phyloP scores from a whole-genome alignment of 92 coral and sea anemone genomes.

The Phenganax marumi region DNA sequence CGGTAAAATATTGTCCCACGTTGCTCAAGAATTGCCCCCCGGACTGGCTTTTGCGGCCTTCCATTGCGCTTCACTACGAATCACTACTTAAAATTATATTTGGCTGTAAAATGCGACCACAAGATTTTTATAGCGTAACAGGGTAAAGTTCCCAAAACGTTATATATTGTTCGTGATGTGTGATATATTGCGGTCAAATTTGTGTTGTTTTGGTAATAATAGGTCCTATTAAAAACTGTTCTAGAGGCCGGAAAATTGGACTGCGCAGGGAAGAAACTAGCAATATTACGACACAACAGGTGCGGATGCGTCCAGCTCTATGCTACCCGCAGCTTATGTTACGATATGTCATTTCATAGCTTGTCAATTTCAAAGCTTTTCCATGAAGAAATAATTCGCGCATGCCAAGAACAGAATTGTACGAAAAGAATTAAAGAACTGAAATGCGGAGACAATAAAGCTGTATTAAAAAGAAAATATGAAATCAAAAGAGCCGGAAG shows the following conservation, averaged over 20 bases:
- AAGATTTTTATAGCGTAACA: not conserved
- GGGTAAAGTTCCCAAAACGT: not conserved
- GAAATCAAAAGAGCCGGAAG: constrained; percentile 15
- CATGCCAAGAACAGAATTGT: not conserved
- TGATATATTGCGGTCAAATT: constrained; percentile 1
- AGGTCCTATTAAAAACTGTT: not conserved
- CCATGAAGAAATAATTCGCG: not conserved
- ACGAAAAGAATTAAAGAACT: not conserved
- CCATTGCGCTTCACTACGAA: not conserved
- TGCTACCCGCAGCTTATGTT: constrained; percentile 5
- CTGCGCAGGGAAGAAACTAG: not conserved
- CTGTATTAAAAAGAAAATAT: constrained; percentile 7
- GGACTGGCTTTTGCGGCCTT: not conserved
- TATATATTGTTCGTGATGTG: not conserved
- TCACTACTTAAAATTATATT: not conserved
- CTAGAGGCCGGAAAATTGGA: not conserved
- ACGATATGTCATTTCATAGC: not conserved
- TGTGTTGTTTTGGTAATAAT: not conserved
- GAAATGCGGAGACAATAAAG: constrained; percentile 11
- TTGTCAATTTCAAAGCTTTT: not conserved
- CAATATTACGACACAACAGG: constrained; percentile 13
- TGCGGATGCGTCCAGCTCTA: not conserved
- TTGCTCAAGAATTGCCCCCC: not conserved
- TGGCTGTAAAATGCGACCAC: not conserved
- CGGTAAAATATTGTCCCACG: constrained; percentile 8